These are phyloP conservation scores for Andrena fulva DNA, from an alignment of 2,888 invertebrate species.

Conservation along the genomic window DNA sequence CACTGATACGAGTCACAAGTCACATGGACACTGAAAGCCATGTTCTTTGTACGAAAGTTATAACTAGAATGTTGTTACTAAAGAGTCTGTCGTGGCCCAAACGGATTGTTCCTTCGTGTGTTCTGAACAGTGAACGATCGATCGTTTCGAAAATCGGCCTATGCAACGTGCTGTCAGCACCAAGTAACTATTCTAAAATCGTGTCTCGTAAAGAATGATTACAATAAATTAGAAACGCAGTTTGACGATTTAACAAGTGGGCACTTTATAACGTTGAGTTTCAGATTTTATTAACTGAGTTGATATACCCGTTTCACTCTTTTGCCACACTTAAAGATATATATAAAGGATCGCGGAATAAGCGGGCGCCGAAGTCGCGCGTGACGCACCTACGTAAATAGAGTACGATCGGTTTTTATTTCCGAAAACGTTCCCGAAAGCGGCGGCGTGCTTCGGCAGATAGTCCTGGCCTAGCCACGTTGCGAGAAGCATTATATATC, in stretches of 20 bases:
- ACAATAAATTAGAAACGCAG: neutral
- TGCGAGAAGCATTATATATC: no score
- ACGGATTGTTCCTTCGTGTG: constrained; percentile 15
- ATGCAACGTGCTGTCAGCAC: neutral
- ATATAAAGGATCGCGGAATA: neutral
- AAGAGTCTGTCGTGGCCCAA: neutral
- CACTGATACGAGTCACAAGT: constrained; percentile 8
- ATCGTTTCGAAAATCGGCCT: constrained; percentile 10
- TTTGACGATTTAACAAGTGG: neutral
- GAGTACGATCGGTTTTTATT: no score
- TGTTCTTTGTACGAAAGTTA: constrained; percentile 14
- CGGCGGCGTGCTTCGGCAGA: no score
- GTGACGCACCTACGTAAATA: no score
- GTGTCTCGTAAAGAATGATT: neutral
- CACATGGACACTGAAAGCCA: constrained; percentile 33
- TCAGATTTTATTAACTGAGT: neutral
- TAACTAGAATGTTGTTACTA: neutral
- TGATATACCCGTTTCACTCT: neutral
- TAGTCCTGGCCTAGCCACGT: no score
- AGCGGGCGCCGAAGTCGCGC: no score
- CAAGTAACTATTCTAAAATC: neutral
- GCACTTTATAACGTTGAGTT: neutral
- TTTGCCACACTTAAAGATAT: neutral
- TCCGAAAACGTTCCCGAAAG: no score
- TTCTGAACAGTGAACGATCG: constrained; percentile 7